Evolutionary conservation across 2,888 invertebrate genomes (phyloP).

Genomic region (Lithophane ornitopus): DNA sequence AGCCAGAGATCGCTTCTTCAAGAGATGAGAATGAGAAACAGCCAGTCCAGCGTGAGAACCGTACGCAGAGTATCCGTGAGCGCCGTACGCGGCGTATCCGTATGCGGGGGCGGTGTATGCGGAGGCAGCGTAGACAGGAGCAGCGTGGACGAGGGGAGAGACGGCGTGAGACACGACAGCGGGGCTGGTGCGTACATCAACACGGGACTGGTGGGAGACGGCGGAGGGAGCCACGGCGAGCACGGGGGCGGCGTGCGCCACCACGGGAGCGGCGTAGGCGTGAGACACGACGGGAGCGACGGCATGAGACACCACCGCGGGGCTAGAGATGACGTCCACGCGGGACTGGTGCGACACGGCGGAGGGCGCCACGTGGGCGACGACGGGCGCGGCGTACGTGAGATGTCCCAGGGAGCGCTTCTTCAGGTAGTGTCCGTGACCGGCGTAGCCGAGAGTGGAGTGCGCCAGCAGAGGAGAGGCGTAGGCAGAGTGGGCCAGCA

Average conservation of each 20-base stretch:
- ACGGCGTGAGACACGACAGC: constrained; percentile 73
- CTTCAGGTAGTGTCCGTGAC: constrained; percentile 77
- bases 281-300: constrained; percentile 70
- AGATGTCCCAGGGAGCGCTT: constrained; percentile 78
- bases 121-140: constrained; percentile 68
- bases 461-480: constrained; percentile 65
- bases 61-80: constrained; percentile 70
- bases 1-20: constrained; percentile 78
- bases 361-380: constrained; percentile 77
- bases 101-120: constrained; percentile 69
- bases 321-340: constrained; percentile 68
- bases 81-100: constrained; percentile 65
- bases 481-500: constrained; percentile 69
- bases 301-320: constrained; percentile 75
- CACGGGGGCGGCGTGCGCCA: constrained; percentile 74
- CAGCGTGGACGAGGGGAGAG: constrained; percentile 72
- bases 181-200: constrained; percentile 79
- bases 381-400: constrained; percentile 74
- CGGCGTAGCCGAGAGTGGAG: constrained; percentile 67
- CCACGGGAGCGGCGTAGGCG: constrained; percentile 75
- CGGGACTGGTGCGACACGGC: constrained; percentile 89
- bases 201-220: constrained; percentile 89
- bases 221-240: constrained; percentile 80
- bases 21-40: constrained; percentile 69
- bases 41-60: constrained; percentile 66